Percentiles rank a stretch among this genome's conserved stretches.
Conservation (phyloP, 2,888 invertebrate genomes). For the Dryomyza anilis region DNA sequence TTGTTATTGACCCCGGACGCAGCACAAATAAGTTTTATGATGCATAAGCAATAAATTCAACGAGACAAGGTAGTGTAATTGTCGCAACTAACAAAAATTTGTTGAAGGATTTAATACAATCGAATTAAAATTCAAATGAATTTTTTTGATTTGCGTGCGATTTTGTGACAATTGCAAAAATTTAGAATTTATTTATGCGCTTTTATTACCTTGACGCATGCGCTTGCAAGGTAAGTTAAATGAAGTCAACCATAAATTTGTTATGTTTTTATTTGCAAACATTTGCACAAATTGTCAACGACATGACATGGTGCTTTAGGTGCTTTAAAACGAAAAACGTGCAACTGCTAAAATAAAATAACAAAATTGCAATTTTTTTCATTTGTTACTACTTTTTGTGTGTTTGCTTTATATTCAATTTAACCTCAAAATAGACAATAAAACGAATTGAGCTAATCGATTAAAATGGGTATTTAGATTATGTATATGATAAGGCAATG, state of each 20-base stretch:
- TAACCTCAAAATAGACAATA: no score
- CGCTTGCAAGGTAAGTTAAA: conserved; percentile 30
- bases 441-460: no score
- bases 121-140: conserved; percentile 21
- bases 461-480: no score
- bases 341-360: conserved; percentile 7
- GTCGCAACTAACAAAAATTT: not conserved
- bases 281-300: no score
- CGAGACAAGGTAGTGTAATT: not conserved
- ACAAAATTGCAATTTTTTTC: conserved; percentile 1
- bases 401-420: no score
- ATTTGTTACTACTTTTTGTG: not conserved
- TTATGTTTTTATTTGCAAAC: no score
- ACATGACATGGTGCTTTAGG: no score
- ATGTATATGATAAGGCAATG: no score
- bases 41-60: not conserved
- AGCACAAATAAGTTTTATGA: not conserved
- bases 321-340: conserved; percentile 18
- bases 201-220: conserved; percentile 31
- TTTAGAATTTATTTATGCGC: conserved; percentile 28
- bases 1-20: not conserved
- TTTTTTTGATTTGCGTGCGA: conserved; percentile 16
- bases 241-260: no score
- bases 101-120: not conserved
- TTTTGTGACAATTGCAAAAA: conserved; percentile 23